Percentiles rank a stretch among this genome's conserved stretches.
Evolutionary conservation across 2,888 invertebrate genomes (phyloP).

Genomic region (Volucella inanis): DNA sequence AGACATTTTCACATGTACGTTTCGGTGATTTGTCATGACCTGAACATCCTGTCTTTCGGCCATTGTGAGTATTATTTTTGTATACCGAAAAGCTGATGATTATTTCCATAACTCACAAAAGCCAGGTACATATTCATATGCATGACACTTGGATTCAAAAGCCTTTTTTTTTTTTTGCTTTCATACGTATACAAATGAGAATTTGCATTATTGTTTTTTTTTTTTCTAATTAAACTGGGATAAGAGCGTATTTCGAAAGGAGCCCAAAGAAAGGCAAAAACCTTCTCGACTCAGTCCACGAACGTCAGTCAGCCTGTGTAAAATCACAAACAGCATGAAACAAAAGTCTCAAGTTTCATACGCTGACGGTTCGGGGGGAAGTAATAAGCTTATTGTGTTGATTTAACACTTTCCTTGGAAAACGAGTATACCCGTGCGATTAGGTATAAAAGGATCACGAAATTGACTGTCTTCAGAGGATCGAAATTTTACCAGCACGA

Average conservation of each 20-base stretch:
- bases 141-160: constrained; percentile 68
- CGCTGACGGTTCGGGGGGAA: constrained; percentile 18
- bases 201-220: constrained; percentile 50
- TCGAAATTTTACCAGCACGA: background rate
- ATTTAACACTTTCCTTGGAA: constrained; percentile 70
- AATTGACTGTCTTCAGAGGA: background rate
- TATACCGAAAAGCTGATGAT: constrained; percentile 58
- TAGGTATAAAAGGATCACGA: constrained; percentile 25
- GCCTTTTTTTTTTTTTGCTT: constrained; percentile 26
- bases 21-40: constrained; percentile 42
- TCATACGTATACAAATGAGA: background rate
- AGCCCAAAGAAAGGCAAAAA: constrained; percentile 30
- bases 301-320: constrained; percentile 37
- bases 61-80: constrained; percentile 27
- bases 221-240: constrained; percentile 66
- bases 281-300: constrained; percentile 12
- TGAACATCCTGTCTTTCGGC: constrained; percentile 61
- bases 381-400: constrained; percentile 74
- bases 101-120: constrained; percentile 72
- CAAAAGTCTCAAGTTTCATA: constrained; percentile 68
- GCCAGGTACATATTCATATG: constrained; percentile 61
- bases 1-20: constrained; percentile 15
- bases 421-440: background rate
- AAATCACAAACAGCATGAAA: constrained; percentile 57
- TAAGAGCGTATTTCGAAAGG: constrained; percentile 34